These are phyloP conservation scores for Percopsis omiscomaycus DNA, from an alignment of 2,797 vertebrate species.

Conservation along the genomic window DNA sequence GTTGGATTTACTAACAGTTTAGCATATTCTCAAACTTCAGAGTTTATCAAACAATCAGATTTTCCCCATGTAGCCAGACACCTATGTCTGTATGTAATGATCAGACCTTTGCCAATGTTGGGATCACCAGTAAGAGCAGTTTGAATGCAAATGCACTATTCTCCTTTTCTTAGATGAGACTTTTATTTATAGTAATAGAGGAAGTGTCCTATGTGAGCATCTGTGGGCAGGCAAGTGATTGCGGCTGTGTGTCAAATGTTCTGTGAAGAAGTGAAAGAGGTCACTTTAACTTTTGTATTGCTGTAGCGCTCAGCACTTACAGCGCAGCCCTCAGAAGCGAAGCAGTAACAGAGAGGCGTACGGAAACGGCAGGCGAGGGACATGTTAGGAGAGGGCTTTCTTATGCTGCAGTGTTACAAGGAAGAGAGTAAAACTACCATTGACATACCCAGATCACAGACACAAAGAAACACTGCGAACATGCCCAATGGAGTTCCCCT, in stretches of 20 bases:
- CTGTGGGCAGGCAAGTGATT: neutral
- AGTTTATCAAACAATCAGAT: no score
- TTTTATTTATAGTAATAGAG: constrained; percentile 37
- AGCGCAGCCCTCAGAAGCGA: neutral
- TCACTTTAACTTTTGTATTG: neutral
- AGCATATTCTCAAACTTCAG: no score
- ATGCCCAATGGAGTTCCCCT: neutral
- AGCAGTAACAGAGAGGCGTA: neutral
- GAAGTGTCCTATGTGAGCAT: constrained; percentile 50
- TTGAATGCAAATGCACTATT: constrained; percentile 5
- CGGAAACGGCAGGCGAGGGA: neutral
- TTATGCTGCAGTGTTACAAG: constrained; percentile 56
- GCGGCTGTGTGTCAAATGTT: constrained; percentile 19
- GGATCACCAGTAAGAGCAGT: neutral
- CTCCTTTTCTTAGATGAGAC: constrained; percentile 16
- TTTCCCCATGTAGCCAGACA: no score
- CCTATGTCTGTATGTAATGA: neutral
- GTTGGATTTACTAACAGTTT: no score
- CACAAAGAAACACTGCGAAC: neutral
- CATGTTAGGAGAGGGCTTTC: constrained; percentile 71
- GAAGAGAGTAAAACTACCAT: constrained; percentile 45
- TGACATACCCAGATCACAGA: constrained; percentile 13
- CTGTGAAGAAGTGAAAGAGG: constrained; percentile 70
- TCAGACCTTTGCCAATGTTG: neutral
- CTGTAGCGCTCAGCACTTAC: neutral